Base-by-base conservation (phyloP, 2,113 vertebrate genomes). In the Gymnocephalus cernua region DNA sequence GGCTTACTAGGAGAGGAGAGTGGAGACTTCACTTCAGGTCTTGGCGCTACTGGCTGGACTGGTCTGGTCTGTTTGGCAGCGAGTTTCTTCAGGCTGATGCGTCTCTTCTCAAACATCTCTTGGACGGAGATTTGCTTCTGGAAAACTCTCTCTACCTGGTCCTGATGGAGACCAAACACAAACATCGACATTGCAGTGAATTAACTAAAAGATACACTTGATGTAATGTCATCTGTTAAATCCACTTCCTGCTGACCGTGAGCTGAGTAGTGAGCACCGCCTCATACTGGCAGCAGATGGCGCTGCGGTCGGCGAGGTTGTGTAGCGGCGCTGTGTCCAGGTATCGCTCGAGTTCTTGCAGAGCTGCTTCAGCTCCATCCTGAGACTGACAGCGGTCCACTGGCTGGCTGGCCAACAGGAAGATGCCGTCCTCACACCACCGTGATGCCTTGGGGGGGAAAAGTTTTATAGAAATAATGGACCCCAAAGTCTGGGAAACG, bases 301-400 rank as follows among this genome's bases (percentile, higher is more conserved):
- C 91, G 79, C 79, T 82, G 79, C 95, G 77, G 84, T 98, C 97
- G 10, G 93, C 86, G 68, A 99, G 93, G 74, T 94, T 96, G 87
- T 96, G 95, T 23, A 95, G 94, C 1, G 92, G 68, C 0, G 95
- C 95, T 0, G 96, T 97, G 51, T 99, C 98, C 88, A 98, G 74
- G 89, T 98, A 99, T 67, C 93, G 95, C 94, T 99, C 97, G 0
- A 99, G 96, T 74, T 99, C 98, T 74, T 96, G 97, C 65, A 99
- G 94, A 1, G 98, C 98, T 0, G 97, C 96, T 92, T 99, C 97
- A 0, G 98, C 98, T 7, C 98, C 98, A 5, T 99, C 98, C 91
- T 99, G 98, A 65, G 98, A 97, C 91, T 99, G 98, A 89, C 97
- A 99, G 83, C 97, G 98, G 93, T 99, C 98, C 71, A 99, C 97